A percentile compares a stretch with the other conserved stretches of the same genome.
phyloP scores from a whole-genome alignment of 2,113 vertebrate genomes.

The Sprattus sprattus region DNA sequence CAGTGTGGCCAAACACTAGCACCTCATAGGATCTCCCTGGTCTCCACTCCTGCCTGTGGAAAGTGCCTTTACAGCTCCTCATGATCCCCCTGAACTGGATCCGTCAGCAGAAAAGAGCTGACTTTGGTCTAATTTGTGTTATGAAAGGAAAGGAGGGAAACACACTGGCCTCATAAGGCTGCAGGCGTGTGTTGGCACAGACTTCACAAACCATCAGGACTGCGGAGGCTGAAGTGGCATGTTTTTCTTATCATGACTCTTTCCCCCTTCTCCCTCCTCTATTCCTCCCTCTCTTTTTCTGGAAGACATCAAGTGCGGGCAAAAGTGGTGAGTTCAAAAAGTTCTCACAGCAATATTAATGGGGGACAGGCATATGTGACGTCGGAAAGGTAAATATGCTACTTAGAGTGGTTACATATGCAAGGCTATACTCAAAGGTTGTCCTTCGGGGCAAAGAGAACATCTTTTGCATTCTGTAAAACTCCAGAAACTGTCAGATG shows the following conservation, averaged over 20 bases:
- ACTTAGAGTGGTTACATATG: conserved; percentile 61
- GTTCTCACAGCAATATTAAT: conserved; percentile 50
- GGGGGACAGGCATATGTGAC: conserved; percentile 54
- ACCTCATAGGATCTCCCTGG: background rate
- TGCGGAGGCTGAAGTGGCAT: conserved; percentile 39
- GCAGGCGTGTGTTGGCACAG: conserved; percentile 47
- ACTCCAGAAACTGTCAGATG: background rate
- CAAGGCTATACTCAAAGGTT: conserved; percentile 67
- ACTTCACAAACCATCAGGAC: conserved; percentile 51
- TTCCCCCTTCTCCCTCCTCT: conserved; percentile 15
- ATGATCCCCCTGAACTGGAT: conserved; percentile 28
- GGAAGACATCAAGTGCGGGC: background rate
- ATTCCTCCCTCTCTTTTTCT: background rate
- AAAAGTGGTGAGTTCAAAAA: conserved; percentile 38
- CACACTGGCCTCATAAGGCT: conserved; percentile 43
- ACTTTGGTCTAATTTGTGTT: conserved; percentile 63
- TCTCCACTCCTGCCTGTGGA: conserved; percentile 31
- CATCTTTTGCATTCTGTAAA: conserved; percentile 52
- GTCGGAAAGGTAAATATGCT: conserved; percentile 65
- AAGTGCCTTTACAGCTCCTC: conserved; percentile 34
- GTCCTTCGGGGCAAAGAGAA: conserved; percentile 61
- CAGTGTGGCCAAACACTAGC: background rate
- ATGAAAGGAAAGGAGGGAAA: conserved; percentile 29
- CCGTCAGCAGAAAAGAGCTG: conserved; percentile 50
- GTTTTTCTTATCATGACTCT: conserved; percentile 32